Conservation (phyloP, 2,888 invertebrate genomes). For the Orchesellides sinensis region DNA sequence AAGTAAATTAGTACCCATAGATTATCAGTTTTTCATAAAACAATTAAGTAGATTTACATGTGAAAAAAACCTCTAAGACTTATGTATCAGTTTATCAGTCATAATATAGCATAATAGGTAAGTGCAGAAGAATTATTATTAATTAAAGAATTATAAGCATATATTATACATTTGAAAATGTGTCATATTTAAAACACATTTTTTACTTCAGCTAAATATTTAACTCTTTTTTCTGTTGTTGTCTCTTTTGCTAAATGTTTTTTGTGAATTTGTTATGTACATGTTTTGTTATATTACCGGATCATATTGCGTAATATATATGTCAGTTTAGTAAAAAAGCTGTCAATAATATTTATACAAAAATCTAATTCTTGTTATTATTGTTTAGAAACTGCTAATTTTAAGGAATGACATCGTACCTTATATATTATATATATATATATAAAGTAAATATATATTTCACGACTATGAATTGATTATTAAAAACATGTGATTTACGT, state of each 20-base stretch:
- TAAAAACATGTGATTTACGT: slow-evolving; percentile 53
- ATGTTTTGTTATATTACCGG: not conserved
- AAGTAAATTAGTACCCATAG: too few species aligned
- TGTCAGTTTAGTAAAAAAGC: not conserved
- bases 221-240: not conserved
- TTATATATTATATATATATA: slow-evolving; percentile 39
- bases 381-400: slow-evolving; percentile 19
- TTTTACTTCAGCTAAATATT: too few species aligned
- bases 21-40: too few species aligned
- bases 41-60: too few species aligned
- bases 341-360: slow-evolving; percentile 13
- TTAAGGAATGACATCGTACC: slow-evolving; percentile 65
- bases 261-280: not conserved
- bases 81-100: too few species aligned
- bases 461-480: slow-evolving; percentile 41
- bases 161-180: too few species aligned
- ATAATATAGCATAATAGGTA: too few species aligned
- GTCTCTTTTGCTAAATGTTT: not conserved
- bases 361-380: too few species aligned
- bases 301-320: not conserved
- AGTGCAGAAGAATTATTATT: too few species aligned
- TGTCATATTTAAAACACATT: too few species aligned
- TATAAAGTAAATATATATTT: slow-evolving; percentile 35
- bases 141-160: too few species aligned
- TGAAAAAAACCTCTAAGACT: too few species aligned